Conservation (phyloP, 1,140 invertebrate genomes). For the Drosophila tsacasi region DNA sequence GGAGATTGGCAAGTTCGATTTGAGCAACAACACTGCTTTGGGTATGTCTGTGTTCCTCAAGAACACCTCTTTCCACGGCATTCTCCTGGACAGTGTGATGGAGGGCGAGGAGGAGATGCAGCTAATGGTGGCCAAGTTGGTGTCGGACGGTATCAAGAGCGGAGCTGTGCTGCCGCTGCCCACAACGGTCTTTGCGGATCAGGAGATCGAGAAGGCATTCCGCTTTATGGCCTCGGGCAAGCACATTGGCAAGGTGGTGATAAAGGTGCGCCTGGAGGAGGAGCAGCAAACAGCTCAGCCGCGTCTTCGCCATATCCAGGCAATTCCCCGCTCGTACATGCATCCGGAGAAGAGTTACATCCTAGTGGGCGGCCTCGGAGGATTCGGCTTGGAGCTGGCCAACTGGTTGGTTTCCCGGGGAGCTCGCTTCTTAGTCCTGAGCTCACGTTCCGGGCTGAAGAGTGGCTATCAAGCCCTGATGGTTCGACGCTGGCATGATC, state of each 20-base stretch:
- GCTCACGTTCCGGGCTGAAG: slow-evolving; percentile 93
- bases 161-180: slow-evolving; percentile 95
- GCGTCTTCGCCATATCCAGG: slow-evolving; percentile 87
- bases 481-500: slow-evolving; percentile 90
- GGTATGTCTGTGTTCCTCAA: slow-evolving; percentile 98
- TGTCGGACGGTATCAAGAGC: slow-evolving; percentile 92
- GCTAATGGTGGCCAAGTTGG: slow-evolving; percentile 89
- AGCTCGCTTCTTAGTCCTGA: slow-evolving; percentile 93
- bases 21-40: slow-evolving; percentile 94
- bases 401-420: slow-evolving; percentile 95
- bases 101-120: slow-evolving; percentile 89
- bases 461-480: slow-evolving; percentile 95
- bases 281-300: slow-evolving; percentile 85
- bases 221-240: slow-evolving; percentile 97
- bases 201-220: slow-evolving; percentile 96
- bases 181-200: slow-evolving; percentile 92
- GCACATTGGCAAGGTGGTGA: slow-evolving; percentile 97
- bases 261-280: slow-evolving; percentile 94
- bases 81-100: slow-evolving; percentile 94
- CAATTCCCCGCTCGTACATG: slow-evolving; percentile 94
- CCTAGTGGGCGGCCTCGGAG: slow-evolving; percentile 95
- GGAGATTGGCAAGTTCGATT: slow-evolving; percentile 98
- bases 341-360: slow-evolving; percentile 95
- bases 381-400: slow-evolving; percentile 97
- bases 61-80: slow-evolving; percentile 98